Evolutionary conservation across 2,797 vertebrate genomes (phyloP), one percentile per base, ranked within the genome.

Genomic region (Gambusia yucatana): DNA sequence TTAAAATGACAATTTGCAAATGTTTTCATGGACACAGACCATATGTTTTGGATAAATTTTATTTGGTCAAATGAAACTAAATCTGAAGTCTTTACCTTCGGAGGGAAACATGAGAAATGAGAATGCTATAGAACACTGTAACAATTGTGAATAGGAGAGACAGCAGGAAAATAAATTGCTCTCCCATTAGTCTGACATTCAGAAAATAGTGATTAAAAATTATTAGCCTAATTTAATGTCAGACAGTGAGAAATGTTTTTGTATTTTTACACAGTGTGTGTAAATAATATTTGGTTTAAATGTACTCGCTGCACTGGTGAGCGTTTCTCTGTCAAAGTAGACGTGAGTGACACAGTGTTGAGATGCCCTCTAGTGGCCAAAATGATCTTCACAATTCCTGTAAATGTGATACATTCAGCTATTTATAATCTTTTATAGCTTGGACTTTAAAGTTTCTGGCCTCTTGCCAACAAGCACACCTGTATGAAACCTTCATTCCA

Each of bases 311-410:
- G 25, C 16, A 14, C 43, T 70, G 25, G 11, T 28, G 41, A 69
- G 13, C 30, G 43, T 61, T 67, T 77, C 6, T 33, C 1, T 44
- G 50, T 30, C n/a, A 11, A 11, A n/a, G 0, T 8, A 16, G 52
- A 43, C 73, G 33, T 28, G 9, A 44, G 16, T 76, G 52, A 11
- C 6, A 41, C 33, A 59, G 86, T 80, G 61, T 65, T 75, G 17
- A 20, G 73, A 0, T 77, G 86, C 84, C 11, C 91, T 91, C 93
- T 91, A 82, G 91, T 91, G 93, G 90, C 75, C 72, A 79, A 6
- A 17, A 43, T 22, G 28, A 30, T n/a, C 83, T 2, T 81, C 17
- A 63, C 1, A 72, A 28, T 16, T n/a, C 57, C n/a, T 30, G 14
- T 28, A 46, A 48, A 14, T 13, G 25, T n/a, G 52, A 59, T 30